Evolutionary conservation across 2,113 vertebrate genomes (phyloP).

Genomic region (Spea multiplicata): DNA sequence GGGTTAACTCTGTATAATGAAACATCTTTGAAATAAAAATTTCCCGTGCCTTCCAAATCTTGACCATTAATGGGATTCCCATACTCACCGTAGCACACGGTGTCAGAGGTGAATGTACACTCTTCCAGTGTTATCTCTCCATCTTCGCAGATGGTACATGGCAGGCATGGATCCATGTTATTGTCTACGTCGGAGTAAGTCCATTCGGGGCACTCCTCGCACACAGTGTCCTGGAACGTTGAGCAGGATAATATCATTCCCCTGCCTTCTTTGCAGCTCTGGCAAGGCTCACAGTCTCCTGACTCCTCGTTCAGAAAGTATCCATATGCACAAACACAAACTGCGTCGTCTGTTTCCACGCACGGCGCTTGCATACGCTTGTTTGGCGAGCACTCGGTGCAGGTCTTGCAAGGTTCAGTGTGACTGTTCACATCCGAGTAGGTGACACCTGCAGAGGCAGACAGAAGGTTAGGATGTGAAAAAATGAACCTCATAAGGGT

Average conservation of each 20-base stretch:
- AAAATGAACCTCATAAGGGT: too few relatives aligned
- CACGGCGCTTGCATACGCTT: slow-evolving; percentile 88
- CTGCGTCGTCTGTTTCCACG: slow-evolving; percentile 90
- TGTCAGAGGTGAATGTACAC: slow-evolving; percentile 73
- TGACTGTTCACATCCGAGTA: slow-evolving; percentile 85
- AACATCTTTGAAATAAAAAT: too few relatives aligned
- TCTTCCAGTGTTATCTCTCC: slow-evolving; percentile 67
- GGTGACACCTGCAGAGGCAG: slow-evolving; percentile 73
- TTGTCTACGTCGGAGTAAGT: slow-evolving; percentile 90
- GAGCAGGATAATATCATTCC: slow-evolving; percentile 80
- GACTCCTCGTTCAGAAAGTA: slow-evolving; percentile 67
- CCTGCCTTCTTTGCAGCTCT: slow-evolving; percentile 74
- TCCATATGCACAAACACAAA: slow-evolving; percentile 83
- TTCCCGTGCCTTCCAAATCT: too few relatives aligned
- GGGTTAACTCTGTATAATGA: too few relatives aligned
- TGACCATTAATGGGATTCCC: too few relatives aligned
- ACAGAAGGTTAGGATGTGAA: neutral
- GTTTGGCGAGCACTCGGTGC: slow-evolving; percentile 81
- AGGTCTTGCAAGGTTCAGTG: slow-evolving; percentile 77
- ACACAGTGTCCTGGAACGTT: slow-evolving; percentile 77
- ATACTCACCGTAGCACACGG: slow-evolving; percentile 78
- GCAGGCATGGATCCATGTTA: slow-evolving; percentile 90
- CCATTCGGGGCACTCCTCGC: slow-evolving; percentile 82
- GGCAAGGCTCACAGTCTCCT: slow-evolving; percentile 72
- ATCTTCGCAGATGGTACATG: slow-evolving; percentile 90